Evolutionary conservation across 2,797 vertebrate species (phyloP), one percentile per base, ranked within the genome.

Genomic region (Melanotaenia maccullochi): DNA sequence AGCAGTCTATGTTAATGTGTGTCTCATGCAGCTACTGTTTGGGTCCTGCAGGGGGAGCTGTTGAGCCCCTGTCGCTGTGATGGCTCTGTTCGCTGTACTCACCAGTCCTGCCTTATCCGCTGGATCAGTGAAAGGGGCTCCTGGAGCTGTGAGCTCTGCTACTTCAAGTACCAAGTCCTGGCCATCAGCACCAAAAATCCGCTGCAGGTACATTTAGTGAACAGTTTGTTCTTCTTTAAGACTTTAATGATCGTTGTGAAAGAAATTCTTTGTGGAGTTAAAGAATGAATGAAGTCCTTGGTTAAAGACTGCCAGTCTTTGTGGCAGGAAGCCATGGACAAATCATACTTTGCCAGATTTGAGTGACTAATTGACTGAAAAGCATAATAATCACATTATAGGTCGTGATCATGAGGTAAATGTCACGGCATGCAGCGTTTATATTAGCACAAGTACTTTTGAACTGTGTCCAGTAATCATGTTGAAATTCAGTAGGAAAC

Each of bases 171-270:
- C 90, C 95, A 96, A 87, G 96, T 97, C 76, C 86, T 97, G 90
- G 96, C 96, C 42, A 96, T 97, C 88, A 96, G 96, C 90, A 96
- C 95, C 90, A 97, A 96, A 87, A 96, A 96, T 86, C 96, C 96
- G 1, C 90, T 96, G 85, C 96, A 97, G 96, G 96, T 92, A 86
- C 20, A 64, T 28, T 51, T 25, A 36, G 18, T 20, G n/a, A 14
- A 25, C 40, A 40, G 14, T 38, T 49, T 24, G 51, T 59, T 44
- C 14, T 16, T 25, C 8, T 47, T 5, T 56, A 24, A 47, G 35
- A 32, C 30, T 44, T 56, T 44, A 35, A 22, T 58, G 3, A 47
- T 16, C 32, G 22, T 47, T 30, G 7, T 42, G 22, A 20, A 57
- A 65, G 64, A 63, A 33, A 25, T 60, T 18, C 12, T 35, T 51